Base-by-base conservation (phyloP, 2,113 vertebrate species). In the Solea senegalensis region DNA sequence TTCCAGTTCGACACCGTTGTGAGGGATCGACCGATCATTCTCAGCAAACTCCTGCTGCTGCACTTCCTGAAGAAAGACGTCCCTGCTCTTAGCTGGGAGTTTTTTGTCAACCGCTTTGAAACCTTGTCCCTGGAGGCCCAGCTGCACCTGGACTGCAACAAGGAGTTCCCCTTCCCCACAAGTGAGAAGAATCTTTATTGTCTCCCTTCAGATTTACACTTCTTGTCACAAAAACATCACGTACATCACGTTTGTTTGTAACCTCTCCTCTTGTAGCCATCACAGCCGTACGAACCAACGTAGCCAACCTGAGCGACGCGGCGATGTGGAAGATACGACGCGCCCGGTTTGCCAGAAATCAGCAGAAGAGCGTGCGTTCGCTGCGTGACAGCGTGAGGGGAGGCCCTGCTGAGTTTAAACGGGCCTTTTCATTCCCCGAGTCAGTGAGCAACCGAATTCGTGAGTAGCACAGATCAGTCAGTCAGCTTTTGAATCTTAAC, bases 1-100 rank as follows among this genome's bases (percentile, higher is more conserved):
- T 99, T 99, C 92, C 98, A 99, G 93, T 99, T 99, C 80, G 97
- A 99, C 87, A 99, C 97, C 0, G 98, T 99, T 49, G 96, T 99
- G 72, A 95, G 98, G 78, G 98, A 99, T 84, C 95, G 97, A 6
- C 97, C 98, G 43, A 96, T 96, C 53, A 98, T 99, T 82, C 94
- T 99, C 75, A 98, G 96, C 93, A 99, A 99, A 84, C 94, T 99
- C 76, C 94, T 98, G 74, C 93, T 99, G 46, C 93, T 99, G 76
- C 98, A 99, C 93, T 97, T 95, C 85, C 93, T 99, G 55, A 97
- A 97, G 88, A 95, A 94, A 75, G 97, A 99, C 75, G 95, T 99
- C 78, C 98, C 97, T 21, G 98, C 97, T 6, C 94, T 99, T 67
- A 99, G 98, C 86, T 99, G 97, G 97, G 98, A 99, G 88, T 99